Evolutionary conservation across 2,797 vertebrate genomes (phyloP), one percentile per base, ranked within the genome.

Genomic region (Anniella stebbinsi): DNA sequence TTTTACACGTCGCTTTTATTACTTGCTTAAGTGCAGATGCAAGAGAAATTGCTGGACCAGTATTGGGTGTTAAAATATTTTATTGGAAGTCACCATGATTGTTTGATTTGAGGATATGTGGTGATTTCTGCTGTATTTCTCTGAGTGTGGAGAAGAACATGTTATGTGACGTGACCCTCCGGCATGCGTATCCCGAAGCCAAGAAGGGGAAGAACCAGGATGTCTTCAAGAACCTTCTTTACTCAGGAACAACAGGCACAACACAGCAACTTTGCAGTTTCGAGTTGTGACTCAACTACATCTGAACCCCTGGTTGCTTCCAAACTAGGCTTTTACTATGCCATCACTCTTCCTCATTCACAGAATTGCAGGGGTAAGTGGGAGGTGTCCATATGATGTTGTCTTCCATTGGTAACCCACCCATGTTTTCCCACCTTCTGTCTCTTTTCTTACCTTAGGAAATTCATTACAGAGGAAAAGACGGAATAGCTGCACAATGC

Each of bases 1-100:
- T 54, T 89, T 93, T 80, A 93, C 80, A 93, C 88, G 84, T 30
- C 63, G 57, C 57, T 75, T 88, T 82, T 90, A 88, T 87, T 81
- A 85, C 38, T 70, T 90, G 84, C 41, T 63, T 87, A 76, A 36
- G 84, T 41, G 85, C 30, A 89, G 73, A 87, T 36, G 70, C 13
- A 48, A 36, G 80, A 54, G n/a, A 88, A 88, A 72, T 25, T 30
- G 28, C 13, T 25, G 5, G 48, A 21, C 77, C 48, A 54, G 12
- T 54, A 57, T 0, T 57, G 17, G 30, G 33, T 80, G 54, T 54
- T 33, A 51, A 80, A 80, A 17, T 80, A n/a, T 80, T 80, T 80
- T 33, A 80, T 54, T 80, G 7, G 54, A 54, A n/a, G 5, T 30
- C 17, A 12, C 30, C 30, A 21, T 80, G 77, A 80, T 80, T 2